Base-by-base conservation (phyloP, 2,113 vertebrate genomes). In the Salvelinus fontinalis region DNA sequence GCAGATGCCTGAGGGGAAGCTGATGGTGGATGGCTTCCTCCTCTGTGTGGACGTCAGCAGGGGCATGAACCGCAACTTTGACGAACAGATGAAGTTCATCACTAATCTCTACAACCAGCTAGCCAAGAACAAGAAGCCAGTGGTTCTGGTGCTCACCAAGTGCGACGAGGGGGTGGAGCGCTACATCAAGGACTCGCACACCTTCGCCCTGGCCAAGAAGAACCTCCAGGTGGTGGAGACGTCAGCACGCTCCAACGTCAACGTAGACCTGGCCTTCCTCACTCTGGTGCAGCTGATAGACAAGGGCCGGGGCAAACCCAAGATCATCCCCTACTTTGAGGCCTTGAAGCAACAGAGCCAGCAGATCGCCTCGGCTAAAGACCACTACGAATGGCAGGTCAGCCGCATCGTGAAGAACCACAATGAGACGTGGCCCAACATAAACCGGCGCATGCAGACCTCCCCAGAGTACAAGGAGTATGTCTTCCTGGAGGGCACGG, bases 111-210 rank as follows among this genome's bases (percentile, higher is more conserved):
- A 98, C 92, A 97, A 96, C 90, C 98, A 99, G 49, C 85, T 98
- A 62, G 95, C 95, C 5, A 99, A 99, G 86, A 99, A 97, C 0
- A 99, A 99, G 87, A 99, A 99, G 62, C 95, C 97, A 18, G 87
- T 96, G 0, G 96, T 99, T 77, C 88, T 99, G 80, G 96, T 96
- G 75, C 91, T 99, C 82, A 98, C 95, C 0, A 99, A 99, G 88
- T 99, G 97, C 22, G 98, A 99, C 57, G 97, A 99, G 87, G 97
- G 97, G 0, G 97, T 99, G 57, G 98, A 99, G 91, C 95, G 97
- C 59, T 99, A 99, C 90, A 99, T 99, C 86, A 92, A 97, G 79
- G 98, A 99, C 78, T 96, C 95, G 0, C 98, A 99, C 81, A 93
- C 95, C 66, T 99, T 99, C 76, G 97, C 97, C 51, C 81, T 99